Base-by-base conservation (phyloP, 2,113 vertebrate species). In the Typhlomys cinereus region DNA sequence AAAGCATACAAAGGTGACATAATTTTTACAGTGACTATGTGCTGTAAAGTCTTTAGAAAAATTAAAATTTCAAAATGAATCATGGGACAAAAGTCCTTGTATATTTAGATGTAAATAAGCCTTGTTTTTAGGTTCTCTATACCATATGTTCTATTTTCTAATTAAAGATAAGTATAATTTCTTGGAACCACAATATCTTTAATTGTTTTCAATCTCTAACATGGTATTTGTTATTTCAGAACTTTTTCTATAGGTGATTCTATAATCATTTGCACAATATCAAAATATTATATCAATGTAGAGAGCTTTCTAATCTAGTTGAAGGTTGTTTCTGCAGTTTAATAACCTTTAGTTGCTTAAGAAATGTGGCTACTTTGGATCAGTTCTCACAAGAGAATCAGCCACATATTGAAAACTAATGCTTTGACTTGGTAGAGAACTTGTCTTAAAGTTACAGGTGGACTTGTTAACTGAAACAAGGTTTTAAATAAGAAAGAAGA, bases 51-150 rank as follows among this genome's bases (percentile, higher is more conserved):
- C 27, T 66, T 74, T 74, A 70, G 39, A 88, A 90, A 85, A 82
- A 70, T 69, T 29, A 75, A 94, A 89, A 90, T 66, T 92, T 88
- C 91, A 61, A 90, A 83, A 61, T 78, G 39, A 79, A 75, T 66
- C 1, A 39, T 92, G 25, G 54, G 36, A 70, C 92, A 41, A 89
- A 78, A 92, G 74, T 50, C 21, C 39, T 79, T 74, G 34, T 80
- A 21, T 62, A 90, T 93, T 17, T n/a, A 93, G 23, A 91, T 82
- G 4, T 80, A 61, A 91, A 78, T 69, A 80, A 74, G 61, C 7
- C 1, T 92, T 81, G 39, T 11, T 62, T 59, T 85, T 41, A 69
- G 59, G 52, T 92, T 85, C 50, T 92, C 1, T 92, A 46, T 62
- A 73, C 27, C 83, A 62, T 70, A 62, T 67, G 14, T 12, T 93